Evolutionary conservation across 2,797 vertebrate species (phyloP), one percentile per base, ranked within the genome.

Genomic region (Acanthis flammea): DNA sequence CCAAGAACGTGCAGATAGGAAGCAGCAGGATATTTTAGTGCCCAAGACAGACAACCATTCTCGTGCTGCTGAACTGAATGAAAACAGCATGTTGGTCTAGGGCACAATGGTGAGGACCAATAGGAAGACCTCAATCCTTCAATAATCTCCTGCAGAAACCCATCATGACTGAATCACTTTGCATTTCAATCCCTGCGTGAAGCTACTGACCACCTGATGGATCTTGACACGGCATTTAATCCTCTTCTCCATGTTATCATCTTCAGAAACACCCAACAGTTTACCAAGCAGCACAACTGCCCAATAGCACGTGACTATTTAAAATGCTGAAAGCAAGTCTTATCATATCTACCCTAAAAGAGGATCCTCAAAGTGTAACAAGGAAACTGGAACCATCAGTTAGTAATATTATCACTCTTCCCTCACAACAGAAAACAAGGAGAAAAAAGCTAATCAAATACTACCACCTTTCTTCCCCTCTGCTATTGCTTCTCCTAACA

Each of bases 391-490:
- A 86, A 61, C 31, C 10, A 62, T 72, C 44, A 37, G 37, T 62
- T 88, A 78, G 33, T 6, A 86, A 60, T 39, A 60, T 44, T 73
- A 76, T 79, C 76, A 8, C 35, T 47, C 24, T 37, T 14, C 27
- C 76, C 76, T 76, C 76, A 73, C 53, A 86, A 82, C n/a, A 75
- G 37, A 90, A 90, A 88, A 70, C 55, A 78, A 60, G 62, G 62
- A 83, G 55, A 90, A 75, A 76, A 73, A 79, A 73, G 47, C 48
- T 94, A 96, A 96, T 94, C 92, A 94, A 94, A 70, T 41, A 55
- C 53, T 16, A 96, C 91, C 95, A 96, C 95, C 89, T 96, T 96
- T 96, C 90, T 94, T 97, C 91, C 85, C 57, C 87, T 88, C 82
- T 1, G 1, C 65, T 84, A 75, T 27, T 94, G 87, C 89, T 73